Conservation (phyloP, 2,888 invertebrate genomes). For the Harpalus rufipes region DNA sequence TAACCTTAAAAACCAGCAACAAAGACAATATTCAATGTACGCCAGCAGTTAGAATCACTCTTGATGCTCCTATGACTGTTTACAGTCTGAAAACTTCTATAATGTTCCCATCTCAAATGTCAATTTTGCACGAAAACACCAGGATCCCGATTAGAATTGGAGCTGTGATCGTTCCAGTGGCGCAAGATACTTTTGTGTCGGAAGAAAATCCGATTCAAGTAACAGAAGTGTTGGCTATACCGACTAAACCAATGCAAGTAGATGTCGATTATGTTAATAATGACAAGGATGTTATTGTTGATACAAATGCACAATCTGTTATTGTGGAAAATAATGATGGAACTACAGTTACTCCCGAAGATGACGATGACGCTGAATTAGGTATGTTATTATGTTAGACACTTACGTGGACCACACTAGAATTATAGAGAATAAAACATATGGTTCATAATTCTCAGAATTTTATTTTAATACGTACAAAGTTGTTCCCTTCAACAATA, state of each 20-base stretch:
- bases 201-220: constrained; percentile 74
- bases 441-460: too few relatives aligned
- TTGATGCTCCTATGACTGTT: constrained; percentile 75
- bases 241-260: constrained; percentile 74
- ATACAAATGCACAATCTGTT: constrained; percentile 73
- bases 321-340: constrained; percentile 73
- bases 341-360: constrained; percentile 70
- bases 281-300: constrained; percentile 70
- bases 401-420: background rate
- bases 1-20: constrained; percentile 74
- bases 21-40: constrained; percentile 74
- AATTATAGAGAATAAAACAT: too few relatives aligned
- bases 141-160: constrained; percentile 76
- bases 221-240: constrained; percentile 76
- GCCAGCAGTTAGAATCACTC: constrained; percentile 76
- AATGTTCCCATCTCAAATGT: constrained; percentile 76
- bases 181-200: constrained; percentile 73
- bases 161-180: constrained; percentile 76
- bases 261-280: constrained; percentile 72
- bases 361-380: constrained; percentile 75
- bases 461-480: too few relatives aligned
- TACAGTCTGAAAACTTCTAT: constrained; percentile 75
- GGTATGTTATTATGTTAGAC: constrained; percentile 70
- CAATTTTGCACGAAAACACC: constrained; percentile 75
- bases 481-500: too few relatives aligned